Evolutionary conservation across 2,797 vertebrate species (phyloP).

Genomic region (Borostomias antarcticus): DNA sequence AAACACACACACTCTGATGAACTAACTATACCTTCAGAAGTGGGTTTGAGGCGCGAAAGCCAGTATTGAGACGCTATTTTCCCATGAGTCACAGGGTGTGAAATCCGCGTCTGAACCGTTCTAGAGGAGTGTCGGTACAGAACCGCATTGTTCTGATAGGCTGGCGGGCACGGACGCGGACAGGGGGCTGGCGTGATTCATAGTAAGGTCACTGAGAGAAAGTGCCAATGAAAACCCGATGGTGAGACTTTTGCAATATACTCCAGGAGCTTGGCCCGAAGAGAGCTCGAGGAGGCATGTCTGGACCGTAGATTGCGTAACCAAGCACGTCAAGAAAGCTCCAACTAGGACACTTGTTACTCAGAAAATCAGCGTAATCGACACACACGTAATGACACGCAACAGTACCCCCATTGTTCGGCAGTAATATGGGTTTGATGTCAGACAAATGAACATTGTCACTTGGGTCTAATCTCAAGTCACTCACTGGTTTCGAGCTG

Average conservation of each 20-base stretch:
- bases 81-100: background rate
- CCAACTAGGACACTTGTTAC: slow-evolving; percentile 8
- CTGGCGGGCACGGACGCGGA: slow-evolving; percentile 2
- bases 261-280: slow-evolving; percentile 14
- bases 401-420: background rate
- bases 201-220: slow-evolving; percentile 13
- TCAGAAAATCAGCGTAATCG: slow-evolving; percentile 7
- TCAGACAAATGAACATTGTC: slow-evolving; percentile 19
- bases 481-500: slow-evolving; percentile 10
- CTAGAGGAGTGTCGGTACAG: background rate
- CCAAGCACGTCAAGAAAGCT: slow-evolving; percentile 10
- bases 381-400: background rate
- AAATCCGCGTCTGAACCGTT: background rate
- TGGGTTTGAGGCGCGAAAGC: too few relatives aligned
- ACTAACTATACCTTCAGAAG: too few relatives aligned
- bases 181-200: slow-evolving; percentile 24
- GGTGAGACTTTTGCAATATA: slow-evolving; percentile 43
- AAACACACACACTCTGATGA: background rate
- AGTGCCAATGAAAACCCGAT: slow-evolving; percentile 29
- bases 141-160: slow-evolving; percentile 26
- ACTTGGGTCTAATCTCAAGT: slow-evolving; percentile 25
- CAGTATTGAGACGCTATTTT: background rate
- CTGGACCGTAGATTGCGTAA: slow-evolving; percentile 23
- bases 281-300: slow-evolving; percentile 15
- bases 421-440: slow-evolving; percentile 7